Evolutionary conservation across 2,797 vertebrate species (phyloP).

Genomic region (Semotilus atromaculatus): DNA sequence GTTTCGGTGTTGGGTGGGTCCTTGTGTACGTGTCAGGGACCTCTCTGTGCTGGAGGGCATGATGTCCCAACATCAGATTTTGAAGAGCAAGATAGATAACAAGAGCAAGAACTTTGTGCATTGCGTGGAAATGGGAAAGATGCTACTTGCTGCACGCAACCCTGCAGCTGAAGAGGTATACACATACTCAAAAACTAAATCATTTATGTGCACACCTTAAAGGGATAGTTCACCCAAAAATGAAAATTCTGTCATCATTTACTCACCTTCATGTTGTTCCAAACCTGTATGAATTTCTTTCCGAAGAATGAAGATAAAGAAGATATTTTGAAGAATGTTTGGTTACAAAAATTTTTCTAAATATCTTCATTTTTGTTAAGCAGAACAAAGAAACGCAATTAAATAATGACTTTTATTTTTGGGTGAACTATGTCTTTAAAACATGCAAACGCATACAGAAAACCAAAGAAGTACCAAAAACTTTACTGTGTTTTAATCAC

Average conservation of each 20-base stretch:
- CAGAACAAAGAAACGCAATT: no score
- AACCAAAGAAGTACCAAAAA: background rate
- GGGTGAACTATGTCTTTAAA: background rate
- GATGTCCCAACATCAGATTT: conserved; percentile 91
- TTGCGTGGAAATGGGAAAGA: conserved; percentile 87
- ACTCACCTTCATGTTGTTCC: no score
- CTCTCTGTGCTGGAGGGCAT: conserved; percentile 85
- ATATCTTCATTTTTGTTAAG: no score
- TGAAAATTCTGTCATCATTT: no score
- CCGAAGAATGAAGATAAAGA: no score
- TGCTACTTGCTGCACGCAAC: conserved; percentile 88
- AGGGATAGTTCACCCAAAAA: no score
- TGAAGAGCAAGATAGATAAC: conserved; percentile 92
- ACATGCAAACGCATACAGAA: conserved; percentile 16
- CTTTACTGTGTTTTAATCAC: background rate
- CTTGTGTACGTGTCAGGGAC: conserved; percentile 77
- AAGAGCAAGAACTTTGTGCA: conserved; percentile 89
- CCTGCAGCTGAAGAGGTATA: conserved; percentile 90
- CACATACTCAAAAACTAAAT: conserved; percentile 31
- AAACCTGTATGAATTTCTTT: no score
- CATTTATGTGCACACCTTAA: background rate
- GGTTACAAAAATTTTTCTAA: no score
- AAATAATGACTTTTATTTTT: no score
- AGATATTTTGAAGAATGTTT: no score
- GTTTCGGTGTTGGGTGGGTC: conserved; percentile 36